Percentiles rank a stretch among this genome's conserved stretches.
phyloP scores from a whole-genome alignment of 1,140 invertebrate species.

The Alviniconcha marisindica region DNA sequence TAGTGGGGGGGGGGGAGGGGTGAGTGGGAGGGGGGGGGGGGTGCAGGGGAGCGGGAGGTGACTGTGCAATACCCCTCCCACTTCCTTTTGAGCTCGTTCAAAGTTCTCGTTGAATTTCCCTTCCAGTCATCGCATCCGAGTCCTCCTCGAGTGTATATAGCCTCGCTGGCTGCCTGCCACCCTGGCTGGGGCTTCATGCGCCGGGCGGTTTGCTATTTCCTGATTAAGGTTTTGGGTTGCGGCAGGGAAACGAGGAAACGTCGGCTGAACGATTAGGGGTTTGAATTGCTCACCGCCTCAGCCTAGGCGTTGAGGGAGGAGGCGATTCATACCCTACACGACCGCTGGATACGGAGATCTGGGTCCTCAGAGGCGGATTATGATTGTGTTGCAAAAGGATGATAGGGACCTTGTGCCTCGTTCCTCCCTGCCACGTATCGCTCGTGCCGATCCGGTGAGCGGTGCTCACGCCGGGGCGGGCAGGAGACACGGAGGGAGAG shows the following conservation, averaged over 20 bases:
- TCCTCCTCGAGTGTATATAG: no score
- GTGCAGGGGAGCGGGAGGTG: no score
- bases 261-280: conserved; percentile 12
- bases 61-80: no score
- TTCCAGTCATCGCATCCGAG: no score
- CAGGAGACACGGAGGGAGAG: conserved; percentile 5
- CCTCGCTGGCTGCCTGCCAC: no score
- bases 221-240: conserved; percentile 30
- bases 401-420: neutral
- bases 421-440: neutral
- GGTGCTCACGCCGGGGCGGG: neutral
- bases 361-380: conserved; percentile 1
- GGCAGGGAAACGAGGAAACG: neutral
- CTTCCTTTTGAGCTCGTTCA: no score
- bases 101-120: no score
- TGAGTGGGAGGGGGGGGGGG: no score
- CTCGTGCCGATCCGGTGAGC: neutral
- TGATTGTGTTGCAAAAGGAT: conserved; percentile 28
- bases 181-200: no score
- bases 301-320: no score
- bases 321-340: conserved; percentile 39
- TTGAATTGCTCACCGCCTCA: conserved; percentile 14
- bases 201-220: conserved; percentile 28
- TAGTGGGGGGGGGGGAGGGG: no score
- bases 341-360: conserved; percentile 19